Percentiles rank a stretch among this genome's conserved stretches.
Conservation (phyloP, 1,140 invertebrate species). For the Proctacanthus coquilletti region DNA sequence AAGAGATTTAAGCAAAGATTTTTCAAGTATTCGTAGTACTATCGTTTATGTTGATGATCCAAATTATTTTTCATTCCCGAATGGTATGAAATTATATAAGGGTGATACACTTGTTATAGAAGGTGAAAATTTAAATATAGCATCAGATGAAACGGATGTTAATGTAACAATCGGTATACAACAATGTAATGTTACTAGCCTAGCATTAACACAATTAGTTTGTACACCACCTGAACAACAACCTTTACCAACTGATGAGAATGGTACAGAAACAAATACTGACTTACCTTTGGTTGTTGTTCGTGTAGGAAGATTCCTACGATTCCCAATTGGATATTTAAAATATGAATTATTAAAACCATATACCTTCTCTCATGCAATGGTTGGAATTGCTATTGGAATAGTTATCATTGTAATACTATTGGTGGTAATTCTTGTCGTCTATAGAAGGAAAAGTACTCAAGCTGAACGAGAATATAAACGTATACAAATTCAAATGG, state of each 20-base stretch:
- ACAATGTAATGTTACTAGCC: constrained; percentile 82
- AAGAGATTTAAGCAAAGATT: constrained; percentile 73
- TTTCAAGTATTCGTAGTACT: constrained; percentile 58
- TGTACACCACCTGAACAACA: constrained; percentile 77
- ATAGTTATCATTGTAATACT: constrained; percentile 70
- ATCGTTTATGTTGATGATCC: constrained; percentile 88
- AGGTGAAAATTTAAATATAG: constrained; percentile 79
- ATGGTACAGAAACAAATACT: constrained; percentile 53
- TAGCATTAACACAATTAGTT: constrained; percentile 73
- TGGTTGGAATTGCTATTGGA: constrained; percentile 68
- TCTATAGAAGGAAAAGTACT: constrained; percentile 82
- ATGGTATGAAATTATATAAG: constrained; percentile 76
- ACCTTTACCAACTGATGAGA: constrained; percentile 75
- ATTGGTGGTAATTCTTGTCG: constrained; percentile 69
- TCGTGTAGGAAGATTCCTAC: constrained; percentile 67
- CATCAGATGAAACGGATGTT: constrained; percentile 84
- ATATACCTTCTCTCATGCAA: constrained; percentile 72
- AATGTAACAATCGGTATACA: constrained; percentile 79
- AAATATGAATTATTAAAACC: constrained; percentile 76
- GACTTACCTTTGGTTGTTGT: constrained; percentile 80
- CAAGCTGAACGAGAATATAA: constrained; percentile 93
- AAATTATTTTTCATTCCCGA: constrained; percentile 72
- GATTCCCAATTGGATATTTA: constrained; percentile 75
- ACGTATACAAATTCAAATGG: constrained; percentile 97
- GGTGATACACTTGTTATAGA: constrained; percentile 92